phyloP scores from a whole-genome alignment of 30 jellyfish, hydroid and myxozoan species.

The Aurelia sp. region DNA sequence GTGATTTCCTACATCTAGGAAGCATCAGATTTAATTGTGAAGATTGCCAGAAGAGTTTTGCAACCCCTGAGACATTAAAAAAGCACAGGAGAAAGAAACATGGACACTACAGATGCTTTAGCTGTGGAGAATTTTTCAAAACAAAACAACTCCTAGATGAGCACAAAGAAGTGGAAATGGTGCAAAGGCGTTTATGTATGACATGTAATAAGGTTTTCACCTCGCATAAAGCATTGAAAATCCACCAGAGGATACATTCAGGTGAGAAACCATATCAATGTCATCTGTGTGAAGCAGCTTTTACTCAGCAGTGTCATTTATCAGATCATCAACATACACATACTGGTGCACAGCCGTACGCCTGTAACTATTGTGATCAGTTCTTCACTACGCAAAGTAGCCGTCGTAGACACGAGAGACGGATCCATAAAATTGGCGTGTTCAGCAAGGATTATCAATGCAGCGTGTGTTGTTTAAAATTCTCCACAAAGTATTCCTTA shows the following conservation, averaged over 20 bases:
- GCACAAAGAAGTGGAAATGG: background rate
- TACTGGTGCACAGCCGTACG: conserved; percentile 36
- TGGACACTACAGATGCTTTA: background rate
- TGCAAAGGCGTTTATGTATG: background rate
- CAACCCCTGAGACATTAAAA: background rate
- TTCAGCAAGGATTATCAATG: background rate
- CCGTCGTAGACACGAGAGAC: conserved; percentile 27
- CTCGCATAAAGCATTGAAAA: background rate
- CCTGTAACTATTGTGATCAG: conserved; percentile 27
- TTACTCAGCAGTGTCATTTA: conserved; percentile 25
- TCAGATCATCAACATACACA: conserved; percentile 37
- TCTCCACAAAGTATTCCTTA: background rate
- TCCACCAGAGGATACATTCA: conserved; percentile 26
- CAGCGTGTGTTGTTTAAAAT: background rate
- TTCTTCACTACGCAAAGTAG: conserved; percentile 47
- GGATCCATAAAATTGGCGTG: conserved; percentile 11
- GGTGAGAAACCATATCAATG: conserved; percentile 33
- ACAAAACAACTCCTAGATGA: background rate
- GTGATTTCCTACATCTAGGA: too few species aligned
- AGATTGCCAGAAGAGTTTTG: background rate
- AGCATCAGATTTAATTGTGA: background rate
- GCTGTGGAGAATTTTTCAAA: background rate
- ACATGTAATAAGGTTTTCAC: conserved; percentile 6
- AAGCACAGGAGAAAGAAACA: background rate
- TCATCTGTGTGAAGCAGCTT: conserved; percentile 11